Base-by-base conservation (phyloP, 1,140 invertebrate species). In the Harpegnathos saltator region DNA sequence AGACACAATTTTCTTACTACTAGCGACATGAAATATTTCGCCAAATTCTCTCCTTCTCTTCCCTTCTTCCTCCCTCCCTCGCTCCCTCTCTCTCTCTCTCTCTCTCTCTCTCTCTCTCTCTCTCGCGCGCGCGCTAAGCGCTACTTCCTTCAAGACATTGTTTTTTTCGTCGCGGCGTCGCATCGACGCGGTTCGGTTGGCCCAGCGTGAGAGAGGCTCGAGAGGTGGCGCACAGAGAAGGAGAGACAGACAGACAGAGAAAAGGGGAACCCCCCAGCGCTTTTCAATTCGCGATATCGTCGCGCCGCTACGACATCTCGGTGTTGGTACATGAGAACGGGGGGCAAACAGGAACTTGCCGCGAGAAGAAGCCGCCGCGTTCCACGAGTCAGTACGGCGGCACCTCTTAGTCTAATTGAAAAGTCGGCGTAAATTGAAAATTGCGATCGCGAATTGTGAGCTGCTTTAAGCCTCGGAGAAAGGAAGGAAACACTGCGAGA, bases 401-500 rank as follows among this genome's bases (percentile, higher is more conserved):
- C 92, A 92, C 93, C 93, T 94, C 92, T 94, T 94, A 94, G 93
- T 94, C 93, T 94, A 94, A 94, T 94, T 94, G 93, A 94, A 93
- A 94, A 94, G 93, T 93, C 93, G 93, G 91, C 91, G 92, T 93
- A 93, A 94, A 94, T 94, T 94, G 93, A 94, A 94, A 94, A 94
- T 94, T 93, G 93, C 91, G 93, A 94, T 94, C 93, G 92, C 93
- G 92, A 93, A 93, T 94, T 94, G 93, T 93, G 91, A 93, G 93
- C 93, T 93, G 93, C 92, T 93, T 92, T 92, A 88, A 88, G 77
- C 86, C 80, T 84, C 82, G 77, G 80, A 85, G 75, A 74, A 48
- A 83, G 68, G 72, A 80, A 73, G 72, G 77, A 74, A 82, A 74
- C 61, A 59, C 65, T 71, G 69, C 63, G 83, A 69, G 81, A 77